These are phyloP conservation scores for Pachyrhynchus sulphureomaculatus DNA, from an alignment of 1,140 invertebrate genomes.

Conservation along the genomic window DNA sequence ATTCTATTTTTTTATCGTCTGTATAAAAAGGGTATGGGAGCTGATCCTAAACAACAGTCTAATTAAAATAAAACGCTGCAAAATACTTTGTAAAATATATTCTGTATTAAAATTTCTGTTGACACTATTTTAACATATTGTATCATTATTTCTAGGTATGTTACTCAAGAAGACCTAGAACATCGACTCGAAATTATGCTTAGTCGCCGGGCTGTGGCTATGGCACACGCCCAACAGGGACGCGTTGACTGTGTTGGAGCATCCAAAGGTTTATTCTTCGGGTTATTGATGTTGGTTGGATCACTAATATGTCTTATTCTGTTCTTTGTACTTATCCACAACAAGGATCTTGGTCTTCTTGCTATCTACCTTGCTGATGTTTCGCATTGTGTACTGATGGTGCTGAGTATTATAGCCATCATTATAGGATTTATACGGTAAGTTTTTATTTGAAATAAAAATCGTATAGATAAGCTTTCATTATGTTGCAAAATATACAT, in stretches of 20 bases:
- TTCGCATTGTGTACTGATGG: conserved; percentile 85
- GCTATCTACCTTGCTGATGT: conserved; percentile 89
- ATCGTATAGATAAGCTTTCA: background rate
- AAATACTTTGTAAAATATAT: too few species aligned
- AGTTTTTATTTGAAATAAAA: conserved; percentile 44
- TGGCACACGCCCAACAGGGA: conserved; percentile 76
- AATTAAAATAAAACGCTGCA: too few species aligned
- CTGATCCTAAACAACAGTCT: too few species aligned
- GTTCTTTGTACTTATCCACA: conserved; percentile 90
- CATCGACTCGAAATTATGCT: conserved; percentile 81
- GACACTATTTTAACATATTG: too few species aligned
- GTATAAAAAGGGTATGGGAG: too few species aligned
- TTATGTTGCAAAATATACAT: background rate
- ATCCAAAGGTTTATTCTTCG: conserved; percentile 92
- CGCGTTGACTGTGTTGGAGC: conserved; percentile 90
- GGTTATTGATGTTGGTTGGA: conserved; percentile 84
- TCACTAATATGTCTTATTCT: conserved; percentile 90
- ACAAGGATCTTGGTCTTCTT: conserved; percentile 73
- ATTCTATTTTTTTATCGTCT: too few species aligned
- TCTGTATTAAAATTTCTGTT: too few species aligned
- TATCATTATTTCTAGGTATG: conserved; percentile 53
- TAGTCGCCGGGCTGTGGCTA: conserved; percentile 76
- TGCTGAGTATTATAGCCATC: conserved; percentile 83
- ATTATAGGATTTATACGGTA: conserved; percentile 86
- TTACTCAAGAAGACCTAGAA: conserved; percentile 81